phyloP scores from a whole-genome alignment of 2,113 vertebrate genomes.

The Symphodus melops region DNA sequence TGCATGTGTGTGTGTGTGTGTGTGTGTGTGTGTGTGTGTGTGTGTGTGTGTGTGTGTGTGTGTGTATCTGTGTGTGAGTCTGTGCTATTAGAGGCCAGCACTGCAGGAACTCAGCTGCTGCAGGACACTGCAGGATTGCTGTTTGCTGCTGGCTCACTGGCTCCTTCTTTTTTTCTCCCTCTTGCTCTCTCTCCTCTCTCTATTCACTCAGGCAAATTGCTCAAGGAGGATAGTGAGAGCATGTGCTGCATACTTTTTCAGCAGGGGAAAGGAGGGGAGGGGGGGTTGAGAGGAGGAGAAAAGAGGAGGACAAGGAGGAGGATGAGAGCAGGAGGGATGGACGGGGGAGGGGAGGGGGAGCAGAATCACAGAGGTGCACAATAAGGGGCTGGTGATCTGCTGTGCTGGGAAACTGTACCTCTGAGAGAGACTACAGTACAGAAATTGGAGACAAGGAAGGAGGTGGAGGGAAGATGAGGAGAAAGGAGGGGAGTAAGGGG shows the following conservation, averaged over 20 bases:
- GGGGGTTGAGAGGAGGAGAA: conserved; percentile 18
- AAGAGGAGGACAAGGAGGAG: conserved; percentile 8
- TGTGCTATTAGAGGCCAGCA: conserved; percentile 66
- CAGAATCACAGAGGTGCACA: conserved; percentile 67
- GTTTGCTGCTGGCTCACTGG: conserved; percentile 68
- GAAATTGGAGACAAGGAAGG: conserved; percentile 66
- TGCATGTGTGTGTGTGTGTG: conserved; percentile 14
- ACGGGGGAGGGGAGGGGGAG: conserved; percentile 11
- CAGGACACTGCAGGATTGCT: conserved; percentile 84
- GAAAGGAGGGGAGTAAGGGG: conserved; percentile 47
- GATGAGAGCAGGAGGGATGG: conserved; percentile 11
- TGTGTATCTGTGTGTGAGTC: conserved; percentile 39
- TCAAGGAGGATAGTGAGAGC: conserved; percentile 75
- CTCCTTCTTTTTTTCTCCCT: conserved; percentile 39
- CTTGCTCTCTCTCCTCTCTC: conserved; percentile 35
- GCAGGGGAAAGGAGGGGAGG: conserved; percentile 29
- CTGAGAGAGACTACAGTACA: conserved; percentile 75
- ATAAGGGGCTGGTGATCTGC: conserved; percentile 65
- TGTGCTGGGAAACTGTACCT: conserved; percentile 70
- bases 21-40: conserved; percentile 22
- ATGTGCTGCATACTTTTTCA: conserved; percentile 81
- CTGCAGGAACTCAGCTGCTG: conserved; percentile 84
- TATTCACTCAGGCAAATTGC: conserved; percentile 75
- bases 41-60: conserved; percentile 36
- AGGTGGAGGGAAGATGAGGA: conserved; percentile 58